Conservation (phyloP, 2,888 invertebrate species). For the Byasa hedistus region DNA sequence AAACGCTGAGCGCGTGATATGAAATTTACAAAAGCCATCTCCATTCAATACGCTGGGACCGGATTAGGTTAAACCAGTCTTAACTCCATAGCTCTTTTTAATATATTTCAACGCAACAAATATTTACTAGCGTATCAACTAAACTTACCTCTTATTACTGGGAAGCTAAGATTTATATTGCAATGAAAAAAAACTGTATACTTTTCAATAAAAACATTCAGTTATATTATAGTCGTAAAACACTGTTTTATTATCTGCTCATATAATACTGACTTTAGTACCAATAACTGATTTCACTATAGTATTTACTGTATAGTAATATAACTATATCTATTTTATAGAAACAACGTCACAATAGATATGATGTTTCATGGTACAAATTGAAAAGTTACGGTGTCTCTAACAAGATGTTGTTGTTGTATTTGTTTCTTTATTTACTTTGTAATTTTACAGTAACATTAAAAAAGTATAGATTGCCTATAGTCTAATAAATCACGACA, state of each 20-base stretch:
- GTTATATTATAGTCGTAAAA: slow-evolving; percentile 3
- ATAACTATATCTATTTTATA: neutral
- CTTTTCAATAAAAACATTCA: slow-evolving; percentile 1
- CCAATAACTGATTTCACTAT: slow-evolving; percentile 11
- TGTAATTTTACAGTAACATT: no score
- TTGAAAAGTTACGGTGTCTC: no score
- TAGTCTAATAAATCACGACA: no score
- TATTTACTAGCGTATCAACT: neutral
- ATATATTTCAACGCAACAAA: neutral
- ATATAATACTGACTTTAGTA: slow-evolving; percentile 7
- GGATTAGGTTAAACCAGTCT: slow-evolving; percentile 4
- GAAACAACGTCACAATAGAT: no score
- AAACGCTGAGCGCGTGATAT: neutral
- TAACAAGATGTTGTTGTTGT: no score
- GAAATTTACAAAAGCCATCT: neutral
- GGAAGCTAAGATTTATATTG: neutral
- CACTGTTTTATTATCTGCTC: slow-evolving; percentile 10
- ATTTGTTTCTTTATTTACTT: no score
- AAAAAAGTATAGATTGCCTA: no score
- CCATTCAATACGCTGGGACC: slow-evolving; percentile 1
- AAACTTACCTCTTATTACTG: neutral
- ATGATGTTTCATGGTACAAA: no score
- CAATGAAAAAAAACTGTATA: neutral
- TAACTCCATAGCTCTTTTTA: slow-evolving; percentile 4
- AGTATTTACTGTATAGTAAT: neutral